Evolutionary conservation across 2,113 vertebrate species (phyloP), one percentile per base, ranked within the genome.

Genomic region (Sphyrna mokarran): DNA sequence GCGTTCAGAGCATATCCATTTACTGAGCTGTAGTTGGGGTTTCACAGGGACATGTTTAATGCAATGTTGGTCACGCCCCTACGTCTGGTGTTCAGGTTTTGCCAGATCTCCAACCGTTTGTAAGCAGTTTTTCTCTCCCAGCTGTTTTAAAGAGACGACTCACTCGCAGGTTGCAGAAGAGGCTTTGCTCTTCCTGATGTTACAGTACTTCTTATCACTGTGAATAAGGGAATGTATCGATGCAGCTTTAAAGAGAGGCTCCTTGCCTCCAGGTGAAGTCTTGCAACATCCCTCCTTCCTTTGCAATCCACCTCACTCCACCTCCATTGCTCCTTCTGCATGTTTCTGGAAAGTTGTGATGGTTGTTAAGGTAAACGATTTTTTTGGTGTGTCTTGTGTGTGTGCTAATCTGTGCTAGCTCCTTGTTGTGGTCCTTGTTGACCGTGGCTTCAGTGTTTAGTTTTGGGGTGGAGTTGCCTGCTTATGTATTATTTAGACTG

Each of bases 31-130:
- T 22, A n/a, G 89, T 33, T 93, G 89, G 89, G 63, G 1, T 66
- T 93, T 37, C 61, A 93, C 89, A 93, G 11, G 58, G 87, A 61
- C 14, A 10, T 91, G 89, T 93, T 93, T 66, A 66, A 63, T 93
- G 61, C n/a, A 8, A 26, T 61, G 11, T 66, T 66, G 20, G 63
- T 93, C 89, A 91, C 33, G 18, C 61, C 16, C 87, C 61, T 20
- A 20, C 61, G 63, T 68, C 89, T 37, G 89, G 33, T 93, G 1
- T 22, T 37, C 61, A 23, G 58, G 16, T 93, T 68, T 66, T 83
- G 80, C 29, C 58, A 68, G 29, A 20, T 66, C 89, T 14, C 54
- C 54, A 23, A 20, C 80, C 80, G 61, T 93, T 66, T 93, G 6
- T 16, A 66, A 37, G 58, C 61, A 20, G 40, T 83, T 37, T 37